Base-by-base conservation (phyloP, 1,140 invertebrate genomes). In the Schlechtendalia chinensis region DNA sequence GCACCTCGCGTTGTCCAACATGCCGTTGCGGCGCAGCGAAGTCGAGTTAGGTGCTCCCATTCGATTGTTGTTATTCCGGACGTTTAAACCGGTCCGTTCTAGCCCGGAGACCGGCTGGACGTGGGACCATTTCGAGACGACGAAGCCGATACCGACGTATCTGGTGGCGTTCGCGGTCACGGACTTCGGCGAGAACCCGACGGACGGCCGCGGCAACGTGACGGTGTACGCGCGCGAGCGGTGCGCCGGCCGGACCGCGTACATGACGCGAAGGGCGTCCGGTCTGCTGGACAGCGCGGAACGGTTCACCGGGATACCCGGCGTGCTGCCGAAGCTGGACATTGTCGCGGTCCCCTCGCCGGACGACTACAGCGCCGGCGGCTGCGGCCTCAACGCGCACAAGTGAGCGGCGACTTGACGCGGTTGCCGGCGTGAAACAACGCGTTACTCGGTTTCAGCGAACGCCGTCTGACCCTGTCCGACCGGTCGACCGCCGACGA, bases 321-420 rank as follows among this genome's bases (percentile, higher is more conserved):
- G 83, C 50, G 93, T 93, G 50, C 81, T 84, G 24, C 86, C 87
- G 61, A 86, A 90, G 83, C 84, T 88, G 83, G 89, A 92, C 83
- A 89, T 92, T 83, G 87, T 93, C 45, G 89, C 90, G 12, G 88
- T 93, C 61, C 91, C 92, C 6, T 16, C 24, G 17, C 89, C 93
- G 82, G 96, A 96, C 86, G 90, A 93, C 0, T 93, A 91, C 54
- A 94, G 93, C 39, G 94, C 95, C 92, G 93, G 95, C 84, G 93
- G 94, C 86, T 95, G 93, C 90, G 90, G 90, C 10, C 84, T 91
- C 0, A 87, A 91, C 3, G 89, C 88, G 6, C 91, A 89, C 81
- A 85, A 89, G 87, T 88, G 50, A 82, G 81, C 82, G 12, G 12
- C 47, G 47, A 12, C 14, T 39, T 8, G 32, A 39, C 32, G 32